phyloP scores from a whole-genome alignment of 2,113 vertebrate genomes.

The Chaetorhynchus papuensis region DNA sequence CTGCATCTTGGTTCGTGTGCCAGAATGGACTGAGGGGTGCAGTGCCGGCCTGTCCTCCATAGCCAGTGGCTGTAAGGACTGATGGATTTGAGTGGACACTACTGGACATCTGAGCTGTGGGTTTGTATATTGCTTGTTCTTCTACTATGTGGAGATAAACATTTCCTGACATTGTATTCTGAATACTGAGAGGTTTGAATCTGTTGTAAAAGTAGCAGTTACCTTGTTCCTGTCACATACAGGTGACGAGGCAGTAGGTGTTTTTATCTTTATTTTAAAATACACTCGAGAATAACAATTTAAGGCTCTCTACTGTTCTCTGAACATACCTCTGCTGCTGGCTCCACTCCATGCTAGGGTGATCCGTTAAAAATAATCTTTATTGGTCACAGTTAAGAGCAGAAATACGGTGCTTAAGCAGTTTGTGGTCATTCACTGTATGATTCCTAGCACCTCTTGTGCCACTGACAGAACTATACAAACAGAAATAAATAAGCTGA shows the following conservation, averaged over 20 bases:
- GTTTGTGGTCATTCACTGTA: neutral
- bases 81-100: neutral
- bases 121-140: neutral
- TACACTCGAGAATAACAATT: neutral
- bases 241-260: neutral
- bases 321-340: neutral
- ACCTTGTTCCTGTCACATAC: neutral
- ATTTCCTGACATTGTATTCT: neutral
- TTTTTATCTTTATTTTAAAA: slow-evolving; percentile 15
- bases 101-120: neutral
- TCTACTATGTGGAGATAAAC: neutral
- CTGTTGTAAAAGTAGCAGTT: neutral
- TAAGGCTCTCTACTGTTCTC: neutral
- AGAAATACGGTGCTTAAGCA: neutral
- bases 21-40: neutral
- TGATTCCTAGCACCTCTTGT: neutral
- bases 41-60: fast-evolving
- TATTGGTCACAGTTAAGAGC: slow-evolving; percentile 59
- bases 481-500: slow-evolving; percentile 64
- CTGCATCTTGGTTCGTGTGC: neutral
- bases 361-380: slow-evolving; percentile 67
- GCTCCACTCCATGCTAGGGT: neutral
- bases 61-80: neutral
- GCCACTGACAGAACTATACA: neutral
- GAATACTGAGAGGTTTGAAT: neutral